Evolutionary conservation across 1,140 invertebrate species (phyloP).

Genomic region (Leptinotarsa undecemlineata): DNA sequence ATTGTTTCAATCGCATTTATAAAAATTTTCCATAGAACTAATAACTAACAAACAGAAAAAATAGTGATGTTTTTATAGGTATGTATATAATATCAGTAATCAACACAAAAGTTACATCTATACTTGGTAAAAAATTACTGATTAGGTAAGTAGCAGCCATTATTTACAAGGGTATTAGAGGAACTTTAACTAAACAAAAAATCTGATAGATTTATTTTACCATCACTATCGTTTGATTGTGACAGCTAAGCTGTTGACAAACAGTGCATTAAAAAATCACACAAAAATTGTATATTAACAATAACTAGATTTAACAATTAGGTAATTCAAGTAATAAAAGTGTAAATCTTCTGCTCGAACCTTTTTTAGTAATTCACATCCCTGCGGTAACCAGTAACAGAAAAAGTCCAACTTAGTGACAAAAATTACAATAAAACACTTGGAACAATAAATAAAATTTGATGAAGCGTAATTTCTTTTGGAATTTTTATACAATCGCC

Average conservation of each 20-base stretch:
- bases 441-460: conserved; percentile 26
- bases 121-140: conserved; percentile 25
- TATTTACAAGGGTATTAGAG: conserved; percentile 28
- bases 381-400: background rate
- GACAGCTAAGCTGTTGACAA: conserved; percentile 23
- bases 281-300: conserved; percentile 23
- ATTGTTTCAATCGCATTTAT: conserved; percentile 7
- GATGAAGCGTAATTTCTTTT: conserved; percentile 22
- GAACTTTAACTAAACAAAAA: conserved; percentile 24
- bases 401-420: conserved; percentile 15
- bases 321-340: conserved; percentile 24
- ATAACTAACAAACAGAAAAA: conserved; percentile 22
- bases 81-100: conserved; percentile 28
- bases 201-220: background rate
- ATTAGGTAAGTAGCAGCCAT: conserved; percentile 30
- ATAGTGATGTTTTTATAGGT: conserved; percentile 13
- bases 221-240: background rate
- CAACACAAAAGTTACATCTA: conserved; percentile 25
- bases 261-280: conserved; percentile 21
- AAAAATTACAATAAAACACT: conserved; percentile 23
- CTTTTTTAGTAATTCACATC: background rate
- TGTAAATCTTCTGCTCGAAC: background rate
- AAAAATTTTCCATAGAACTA: conserved; percentile 14
- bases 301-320: conserved; percentile 28
- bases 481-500: conserved; percentile 9